Conservation (phyloP, 2,797 vertebrate genomes). For the Lophotriccus pileatus region DNA sequence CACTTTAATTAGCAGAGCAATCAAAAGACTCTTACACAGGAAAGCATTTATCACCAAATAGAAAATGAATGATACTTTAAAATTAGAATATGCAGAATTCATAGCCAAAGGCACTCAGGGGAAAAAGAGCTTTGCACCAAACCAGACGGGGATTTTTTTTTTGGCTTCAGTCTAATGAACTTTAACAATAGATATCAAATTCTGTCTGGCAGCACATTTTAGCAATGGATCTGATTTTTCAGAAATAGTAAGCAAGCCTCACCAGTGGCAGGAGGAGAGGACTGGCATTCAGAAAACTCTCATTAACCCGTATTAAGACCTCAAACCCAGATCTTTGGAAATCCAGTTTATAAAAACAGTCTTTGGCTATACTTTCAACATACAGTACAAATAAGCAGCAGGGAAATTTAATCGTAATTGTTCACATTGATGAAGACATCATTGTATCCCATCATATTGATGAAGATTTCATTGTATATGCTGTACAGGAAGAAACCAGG, state of each 20-base stretch:
- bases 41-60: slow-evolving; percentile 66
- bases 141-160: slow-evolving; percentile 47
- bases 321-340: background rate
- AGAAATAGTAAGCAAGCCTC: background rate
- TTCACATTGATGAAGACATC: background rate
- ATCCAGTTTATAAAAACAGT: background rate
- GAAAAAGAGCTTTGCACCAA: slow-evolving; percentile 57
- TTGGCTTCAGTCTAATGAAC: slow-evolving; percentile 60
- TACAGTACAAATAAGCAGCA: background rate
- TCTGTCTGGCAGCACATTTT: slow-evolving; percentile 56
- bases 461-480: background rate
- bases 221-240: slow-evolving; percentile 38
- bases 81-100: slow-evolving; percentile 69
- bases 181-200: slow-evolving; percentile 58
- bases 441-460: background rate
- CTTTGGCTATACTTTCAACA: background rate
- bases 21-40: slow-evolving; percentile 57
- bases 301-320: background rate
- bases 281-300: background rate
- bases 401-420: background rate
- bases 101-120: slow-evolving; percentile 59
- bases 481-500: background rate
- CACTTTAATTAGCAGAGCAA: slow-evolving; percentile 66
- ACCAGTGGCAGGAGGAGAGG: background rate
- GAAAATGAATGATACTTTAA: slow-evolving; percentile 65